phyloP scores from a whole-genome alignment of 2,888 invertebrate species.

The Drosophila percnosoma region DNA sequence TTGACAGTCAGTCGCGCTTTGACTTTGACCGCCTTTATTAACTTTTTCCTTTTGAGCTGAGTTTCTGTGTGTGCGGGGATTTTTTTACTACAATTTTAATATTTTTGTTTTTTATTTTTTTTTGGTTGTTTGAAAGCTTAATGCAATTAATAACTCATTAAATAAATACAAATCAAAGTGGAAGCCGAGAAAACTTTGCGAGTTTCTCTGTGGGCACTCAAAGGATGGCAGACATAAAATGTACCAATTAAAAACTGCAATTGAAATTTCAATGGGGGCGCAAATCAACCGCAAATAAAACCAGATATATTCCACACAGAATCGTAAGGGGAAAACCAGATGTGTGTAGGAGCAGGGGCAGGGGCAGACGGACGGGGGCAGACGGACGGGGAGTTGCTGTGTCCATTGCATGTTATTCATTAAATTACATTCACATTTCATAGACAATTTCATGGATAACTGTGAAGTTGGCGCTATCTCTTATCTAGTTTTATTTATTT shows the following conservation, averaged over 20 bases:
- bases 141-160: conserved; percentile 81
- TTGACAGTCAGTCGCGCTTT: conserved; percentile 18
- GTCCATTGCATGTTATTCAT: conserved; percentile 70
- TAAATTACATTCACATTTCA: conserved; percentile 79
- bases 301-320: neutral
- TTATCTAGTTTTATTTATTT: conserved; percentile 15
- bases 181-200: conserved; percentile 24
- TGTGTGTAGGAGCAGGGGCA: neutral
- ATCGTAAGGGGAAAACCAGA: neutral
- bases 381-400: neutral
- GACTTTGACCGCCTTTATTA: conserved; percentile 35
- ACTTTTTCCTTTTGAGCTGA: conserved; percentile 18
- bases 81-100: neutral
- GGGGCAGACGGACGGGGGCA: neutral
- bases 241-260: conserved; percentile 80
- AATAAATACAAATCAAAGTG: conserved; percentile 80
- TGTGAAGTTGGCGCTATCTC: conserved; percentile 46
- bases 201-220: conserved; percentile 45
- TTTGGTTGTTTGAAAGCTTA: conserved; percentile 58
- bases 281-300: conserved; percentile 74
- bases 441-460: conserved; percentile 77
- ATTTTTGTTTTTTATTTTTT: neutral
- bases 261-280: conserved; percentile 71
- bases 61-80: neutral
- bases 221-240: conserved; percentile 77